Base-by-base conservation (phyloP, 2,113 vertebrate species). In the Tenebrosternarchus preto region DNA sequence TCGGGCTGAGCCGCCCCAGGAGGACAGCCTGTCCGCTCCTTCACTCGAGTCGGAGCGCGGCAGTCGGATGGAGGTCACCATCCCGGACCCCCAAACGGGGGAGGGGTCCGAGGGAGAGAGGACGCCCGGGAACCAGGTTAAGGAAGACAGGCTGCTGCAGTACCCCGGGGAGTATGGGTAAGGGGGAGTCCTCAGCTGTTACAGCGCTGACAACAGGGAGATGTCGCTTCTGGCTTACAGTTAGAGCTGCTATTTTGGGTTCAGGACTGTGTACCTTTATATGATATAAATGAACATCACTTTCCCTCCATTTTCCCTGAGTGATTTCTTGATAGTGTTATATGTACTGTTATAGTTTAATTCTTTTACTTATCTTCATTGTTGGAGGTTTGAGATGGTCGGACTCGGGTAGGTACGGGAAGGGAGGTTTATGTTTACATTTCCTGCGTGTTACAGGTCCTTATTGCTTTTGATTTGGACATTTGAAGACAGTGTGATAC, bases 141-240 rank as follows among this genome's bases (percentile, higher is more conserved):
- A 77, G 12, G 88, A 92, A 82, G 88, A 85, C 43, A 83, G 81
- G 57, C 85, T 82, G 80, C 88, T 90, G 85, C 89, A 89, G 88
- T 85, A 85, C 83, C 86, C 91, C 11, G 61, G 77, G 36, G 88
- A 88, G 82, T 88, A 83, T 83, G 91, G 93, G 93, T 93, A 93
- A 93, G 92, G 55, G 63, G 33, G 20, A 31, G 29, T 16, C 63
- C 31, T 20, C 29, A 6, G 20, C 63, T 31, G 16, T 9, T 4
- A 4, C 15, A 19, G 27, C 27, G 39, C 39, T 46, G 39, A 4
- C 8, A 6, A 36, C 3, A 15, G 43, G 43, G 11, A 50, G 43
- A 50, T 3, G 12, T 50, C 12, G 2, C 12, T 50, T 6, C 33
- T 6, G 33, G 33, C 33, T 2, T 36, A 36, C 43, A 50, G 43